These are phyloP conservation scores for Caenorhabditis japonica DNA, from an alignment of 2,888 invertebrate genomes.

Conservation along the genomic window DNA sequence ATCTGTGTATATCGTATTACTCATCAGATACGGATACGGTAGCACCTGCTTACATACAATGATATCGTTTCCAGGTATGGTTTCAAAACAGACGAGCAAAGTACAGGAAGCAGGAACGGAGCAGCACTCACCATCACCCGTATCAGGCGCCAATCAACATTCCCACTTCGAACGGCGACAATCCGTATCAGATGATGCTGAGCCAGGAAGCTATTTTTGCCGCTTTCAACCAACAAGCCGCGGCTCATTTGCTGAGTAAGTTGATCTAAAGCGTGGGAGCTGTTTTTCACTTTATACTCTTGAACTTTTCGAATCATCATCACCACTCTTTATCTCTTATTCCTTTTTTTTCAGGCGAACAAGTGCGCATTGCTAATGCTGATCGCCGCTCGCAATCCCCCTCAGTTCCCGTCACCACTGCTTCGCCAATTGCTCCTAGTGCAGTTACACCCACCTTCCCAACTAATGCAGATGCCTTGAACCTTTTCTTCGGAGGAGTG, in stretches of 20 bases:
- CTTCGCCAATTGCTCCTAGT: slow-evolving; percentile 29
- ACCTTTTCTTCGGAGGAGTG: slow-evolving; percentile 52
- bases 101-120: slow-evolving; percentile 69
- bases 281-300: too few species aligned
- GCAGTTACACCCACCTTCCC: slow-evolving; percentile 32
- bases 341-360: slow-evolving; percentile 47
- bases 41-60: background rate
- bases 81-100: slow-evolving; percentile 76
- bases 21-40: background rate
- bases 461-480: slow-evolving; percentile 50
- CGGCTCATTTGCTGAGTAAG: slow-evolving; percentile 53
- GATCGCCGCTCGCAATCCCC: slow-evolving; percentile 51
- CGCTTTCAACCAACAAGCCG: slow-evolving; percentile 56
- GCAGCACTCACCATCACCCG: slow-evolving; percentile 58
- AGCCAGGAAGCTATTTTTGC: slow-evolving; percentile 55
- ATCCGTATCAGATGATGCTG: slow-evolving; percentile 53
- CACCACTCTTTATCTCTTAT: too few species aligned
- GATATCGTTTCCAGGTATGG: slow-evolving; percentile 67
- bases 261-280: slow-evolving; percentile 3
- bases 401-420: slow-evolving; percentile 36
- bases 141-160: slow-evolving; percentile 52
- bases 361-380: slow-evolving; percentile 38
- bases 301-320: background rate
- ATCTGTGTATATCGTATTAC: slow-evolving; percentile 24
- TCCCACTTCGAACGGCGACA: slow-evolving; percentile 34